phyloP scores from a whole-genome alignment of 2,888 invertebrate genomes.

The Caenorhabditis zanzibari region DNA sequence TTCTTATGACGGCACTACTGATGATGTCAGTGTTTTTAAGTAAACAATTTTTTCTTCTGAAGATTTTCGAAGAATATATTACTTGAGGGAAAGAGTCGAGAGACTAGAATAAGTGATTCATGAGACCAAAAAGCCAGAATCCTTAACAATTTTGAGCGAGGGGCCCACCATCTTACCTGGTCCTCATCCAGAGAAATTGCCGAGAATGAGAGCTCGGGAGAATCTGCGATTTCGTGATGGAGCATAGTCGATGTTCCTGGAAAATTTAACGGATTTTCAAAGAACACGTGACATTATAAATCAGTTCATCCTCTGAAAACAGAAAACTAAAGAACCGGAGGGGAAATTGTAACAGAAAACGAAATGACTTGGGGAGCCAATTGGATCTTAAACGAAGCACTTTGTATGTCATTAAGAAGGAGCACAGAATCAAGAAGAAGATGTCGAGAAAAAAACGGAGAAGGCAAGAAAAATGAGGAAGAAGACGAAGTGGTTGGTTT shows the following conservation, averaged over 20 bases:
- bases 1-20: slow-evolving; percentile 3
- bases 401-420: slow-evolving; percentile 48
- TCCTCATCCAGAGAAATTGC: slow-evolving; percentile 37
- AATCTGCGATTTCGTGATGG: slow-evolving; percentile 10
- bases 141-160: slow-evolving; percentile 20
- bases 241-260: slow-evolving; percentile 9
- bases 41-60: neutral
- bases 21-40: slow-evolving; percentile 13
- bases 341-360: neutral
- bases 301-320: neutral
- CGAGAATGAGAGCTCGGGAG: slow-evolving; percentile 23
- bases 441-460: neutral
- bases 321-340: neutral
- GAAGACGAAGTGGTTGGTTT: slow-evolving; percentile 29
- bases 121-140: slow-evolving; percentile 20
- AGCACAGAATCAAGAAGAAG: slow-evolving; percentile 28
- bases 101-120: slow-evolving; percentile 27
- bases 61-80: slow-evolving; percentile 5
- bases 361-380: slow-evolving; percentile 18
- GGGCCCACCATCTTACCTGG: slow-evolving; percentile 26
- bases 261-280: neutral
- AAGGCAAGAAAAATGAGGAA: neutral
- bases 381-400: slow-evolving; percentile 33
- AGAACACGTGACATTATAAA: neutral
- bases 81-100: neutral